Evolutionary conservation across 2,888 invertebrate genomes (phyloP), one percentile per base, ranked within the genome.

Genomic region (Eupsilia transversa): DNA sequence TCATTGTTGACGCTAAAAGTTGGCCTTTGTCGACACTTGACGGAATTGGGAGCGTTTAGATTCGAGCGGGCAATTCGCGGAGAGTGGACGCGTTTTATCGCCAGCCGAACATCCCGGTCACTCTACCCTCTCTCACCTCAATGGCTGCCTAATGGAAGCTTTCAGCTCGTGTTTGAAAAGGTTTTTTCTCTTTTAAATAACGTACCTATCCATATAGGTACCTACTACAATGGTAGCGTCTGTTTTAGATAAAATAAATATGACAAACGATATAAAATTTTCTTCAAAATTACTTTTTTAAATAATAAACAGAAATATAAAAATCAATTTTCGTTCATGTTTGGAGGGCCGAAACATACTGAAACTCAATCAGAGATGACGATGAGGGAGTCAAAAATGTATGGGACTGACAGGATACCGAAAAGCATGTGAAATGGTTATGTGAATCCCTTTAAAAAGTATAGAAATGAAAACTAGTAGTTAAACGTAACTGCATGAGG

Each of bases 31-130:
- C 94, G 94, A 90, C 94, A 93, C 95, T 95, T 94, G 94, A 91
- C 93, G 92, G 93, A 93, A 96, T 96, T 96, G 96, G 95, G 90
- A 94, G 92, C 96, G 96, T 96, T 96, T 96, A 96, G 95, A 95
- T 94, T 92, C 91, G 94, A 93, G 93, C 92, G 93, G 95, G 93
- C 95, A 94, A 95, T 95, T 94, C 94, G 92, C 92, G 92, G 88
- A 90, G 91, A 94, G 94, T 94, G 94, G 94, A 93, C 93, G 90
- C 91, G 92, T 90, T 93, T 93, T 93, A 90, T 91, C 86, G 86
- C 85, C 85, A 83, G 86, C 84, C 77, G 87, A 86, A 85, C 85
- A 77, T 85, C 87, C 87, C 87, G 87, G 86, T 82, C 88, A 87
- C 87, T 87, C 83, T 82, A 88, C 86, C 86, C 89, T 86, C 91